Base-by-base conservation (phyloP, 2,113 vertebrate genomes). In the Onychostoma macrolepis region DNA sequence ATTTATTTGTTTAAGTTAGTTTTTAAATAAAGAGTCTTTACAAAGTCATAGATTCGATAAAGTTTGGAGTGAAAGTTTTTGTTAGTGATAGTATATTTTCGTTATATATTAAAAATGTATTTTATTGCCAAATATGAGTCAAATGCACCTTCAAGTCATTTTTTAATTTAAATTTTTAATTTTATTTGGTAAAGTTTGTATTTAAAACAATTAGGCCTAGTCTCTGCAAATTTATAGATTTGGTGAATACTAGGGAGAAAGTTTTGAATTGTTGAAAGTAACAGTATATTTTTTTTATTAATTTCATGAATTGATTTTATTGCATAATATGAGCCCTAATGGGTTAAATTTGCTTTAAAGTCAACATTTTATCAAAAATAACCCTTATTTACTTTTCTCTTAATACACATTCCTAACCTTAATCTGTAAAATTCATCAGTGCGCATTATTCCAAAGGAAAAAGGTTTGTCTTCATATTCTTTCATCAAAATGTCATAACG, bases 401-500 rank as follows among this genome's bases (percentile, higher is more conserved):
- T 61, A 61, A n/a, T n/a, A n/a, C 36, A n/a, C 36, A 74, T 74
- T 41, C 36, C 12, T 28, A 4, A 6, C 15, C 6, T 28, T 26
- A 81, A 43, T 63, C 33, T 81, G 33, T n/a, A 9, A 26, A 24
- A 26, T 41, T 81, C 24, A 63, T 38, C 36, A 61, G 24, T 63
- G 58, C 3, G 4, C 58, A 61, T 81, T 81, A 63, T 43, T 63
- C 56, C 24, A 63, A 63, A 61, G 74, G 41, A 45, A 43, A 76
- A 26, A 72, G 24, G 33, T 72, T 72, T 72, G 19, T 24, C 36
- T 72, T 24, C 33, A 72, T 76, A 48, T 76, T 76, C 41, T 76
- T 76, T 76, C 74, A 76, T 17, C 74, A 76, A 76, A 76, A 76
- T 76, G 24, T 28, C 74, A 74, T 41, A 76, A 43, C n/a, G n/a